Percentiles rank a stretch among this genome's conserved stretches.
Conservation (phyloP, 2,113 vertebrate species). For the Hyaena hyaena region DNA sequence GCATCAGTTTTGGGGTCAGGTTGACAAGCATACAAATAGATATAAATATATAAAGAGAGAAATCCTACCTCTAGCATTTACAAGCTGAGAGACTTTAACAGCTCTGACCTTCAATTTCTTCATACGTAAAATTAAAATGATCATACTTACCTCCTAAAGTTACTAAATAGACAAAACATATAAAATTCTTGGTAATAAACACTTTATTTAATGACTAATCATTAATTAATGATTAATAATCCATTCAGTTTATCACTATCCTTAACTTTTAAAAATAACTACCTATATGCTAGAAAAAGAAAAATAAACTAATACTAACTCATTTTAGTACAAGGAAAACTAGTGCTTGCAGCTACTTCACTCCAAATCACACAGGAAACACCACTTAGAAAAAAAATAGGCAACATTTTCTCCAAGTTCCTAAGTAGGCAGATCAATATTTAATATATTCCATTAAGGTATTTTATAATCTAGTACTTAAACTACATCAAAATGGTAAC, state of each 20-base stretch:
- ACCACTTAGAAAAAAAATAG: not conserved
- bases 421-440: not conserved
- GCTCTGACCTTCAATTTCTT: not conserved
- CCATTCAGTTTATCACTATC: not conserved
- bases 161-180: slow-evolving; percentile 27
- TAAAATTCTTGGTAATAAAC: not conserved
- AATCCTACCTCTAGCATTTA: not conserved
- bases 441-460: not conserved
- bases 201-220: not conserved
- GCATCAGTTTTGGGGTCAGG: not conserved
- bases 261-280: slow-evolving; percentile 19
- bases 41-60: not conserved
- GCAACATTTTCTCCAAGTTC: not conserved
- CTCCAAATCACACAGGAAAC: not conserved
- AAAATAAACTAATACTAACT: not conserved
- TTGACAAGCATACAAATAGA: not conserved
- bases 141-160: not conserved
- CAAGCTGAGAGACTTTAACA: not conserved
- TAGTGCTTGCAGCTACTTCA: not conserved
- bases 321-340: slow-evolving; percentile 40
- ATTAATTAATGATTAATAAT: not conserved
- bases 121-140: slow-evolving; percentile 3
- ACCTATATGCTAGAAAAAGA: not conserved
- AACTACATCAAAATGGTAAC: slow-evolving; percentile 45
- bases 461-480: slow-evolving; percentile 33